phyloP scores from a whole-genome alignment of 2,113 vertebrate species.

The Cebidichthys violaceus region DNA sequence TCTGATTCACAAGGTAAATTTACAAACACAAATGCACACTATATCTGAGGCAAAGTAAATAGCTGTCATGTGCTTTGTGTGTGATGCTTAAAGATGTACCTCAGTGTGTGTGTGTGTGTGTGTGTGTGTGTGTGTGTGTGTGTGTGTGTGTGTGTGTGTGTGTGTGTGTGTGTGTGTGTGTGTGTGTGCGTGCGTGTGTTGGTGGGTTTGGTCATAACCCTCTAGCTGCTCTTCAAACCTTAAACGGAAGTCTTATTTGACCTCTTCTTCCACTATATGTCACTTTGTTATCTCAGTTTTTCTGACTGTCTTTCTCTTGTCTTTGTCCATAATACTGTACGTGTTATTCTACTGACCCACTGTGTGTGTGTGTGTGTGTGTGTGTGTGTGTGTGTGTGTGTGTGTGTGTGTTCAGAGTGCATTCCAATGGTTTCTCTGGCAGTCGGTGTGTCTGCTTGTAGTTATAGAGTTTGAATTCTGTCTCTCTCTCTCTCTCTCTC shows the following conservation, averaged over 20 bases:
- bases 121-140: conserved; percentile 13
- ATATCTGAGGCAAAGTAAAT: conserved; percentile 41
- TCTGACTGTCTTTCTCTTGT: conserved; percentile 25
- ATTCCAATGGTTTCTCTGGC: conserved; percentile 73
- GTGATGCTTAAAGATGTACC: conserved; percentile 39
- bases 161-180: conserved; percentile 24
- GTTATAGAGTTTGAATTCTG: conserved; percentile 47
- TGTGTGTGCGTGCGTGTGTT: too few species aligned
- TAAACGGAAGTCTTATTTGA: conserved; percentile 37
- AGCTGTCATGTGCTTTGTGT: conserved; percentile 48
- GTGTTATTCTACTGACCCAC: conserved; percentile 46
- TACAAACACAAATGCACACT: conserved; percentile 22
- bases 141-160: conserved; percentile 16
- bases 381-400: conserved; percentile 22
- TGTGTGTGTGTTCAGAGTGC: conserved; percentile 52
- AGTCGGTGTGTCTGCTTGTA: conserved; percentile 70
- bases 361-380: conserved; percentile 37
- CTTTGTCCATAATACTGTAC: conserved; percentile 11
- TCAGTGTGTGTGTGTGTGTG: not conserved
- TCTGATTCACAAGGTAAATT: not conserved
- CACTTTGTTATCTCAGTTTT: not conserved
- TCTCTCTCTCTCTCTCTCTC: not conserved
- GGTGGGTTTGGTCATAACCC: not conserved
- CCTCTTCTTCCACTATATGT: conserved; percentile 12
- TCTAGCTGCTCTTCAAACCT: conserved; percentile 40